phyloP scores from a whole-genome alignment of 2,113 vertebrate genomes.

The Chionodraco myersi region DNA sequence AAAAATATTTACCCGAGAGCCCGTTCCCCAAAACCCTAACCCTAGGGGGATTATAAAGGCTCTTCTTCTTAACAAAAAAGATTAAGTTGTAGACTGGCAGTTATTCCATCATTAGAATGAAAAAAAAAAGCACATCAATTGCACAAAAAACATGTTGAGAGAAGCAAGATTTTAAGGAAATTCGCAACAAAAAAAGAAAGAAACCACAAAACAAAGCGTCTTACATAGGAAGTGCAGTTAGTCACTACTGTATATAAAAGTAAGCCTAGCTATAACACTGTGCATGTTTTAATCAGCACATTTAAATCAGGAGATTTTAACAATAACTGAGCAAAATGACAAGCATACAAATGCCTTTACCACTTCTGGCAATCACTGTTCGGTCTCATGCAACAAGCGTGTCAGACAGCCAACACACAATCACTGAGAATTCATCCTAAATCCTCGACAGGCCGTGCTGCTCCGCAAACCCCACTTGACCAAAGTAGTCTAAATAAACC shows the following conservation, averaged over 20 bases:
- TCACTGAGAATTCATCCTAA: background rate
- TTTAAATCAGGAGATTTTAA: background rate
- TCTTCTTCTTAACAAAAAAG: background rate
- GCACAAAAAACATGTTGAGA: slow-evolving; percentile 2
- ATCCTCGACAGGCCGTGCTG: rapidly evolving
- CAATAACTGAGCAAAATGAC: background rate
- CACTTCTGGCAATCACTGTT: background rate
- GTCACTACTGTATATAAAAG: background rate
- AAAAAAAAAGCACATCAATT: background rate
- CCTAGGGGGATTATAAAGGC: too few species aligned
- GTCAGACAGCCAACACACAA: slow-evolving; percentile 22
- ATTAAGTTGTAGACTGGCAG: background rate
- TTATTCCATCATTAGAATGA: background rate
- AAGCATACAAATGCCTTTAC: slow-evolving; percentile 16
- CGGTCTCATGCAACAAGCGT: slow-evolving; percentile 45
- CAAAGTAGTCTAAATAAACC: background rate
- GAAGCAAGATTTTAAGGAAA: slow-evolving; percentile 9
- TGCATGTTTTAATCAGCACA: background rate
- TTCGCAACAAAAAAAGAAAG: slow-evolving; percentile 25
- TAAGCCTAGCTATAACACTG: background rate
- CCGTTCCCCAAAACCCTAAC: too few species aligned
- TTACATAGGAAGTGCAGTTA: slow-evolving; percentile 25
- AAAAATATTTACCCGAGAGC: too few species aligned
- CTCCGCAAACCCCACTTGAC: slow-evolving; percentile 2
- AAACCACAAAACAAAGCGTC: slow-evolving; percentile 21